phyloP scores from a whole-genome alignment of 1,140 invertebrate genomes.

The Triops longicaudatus region DNA sequence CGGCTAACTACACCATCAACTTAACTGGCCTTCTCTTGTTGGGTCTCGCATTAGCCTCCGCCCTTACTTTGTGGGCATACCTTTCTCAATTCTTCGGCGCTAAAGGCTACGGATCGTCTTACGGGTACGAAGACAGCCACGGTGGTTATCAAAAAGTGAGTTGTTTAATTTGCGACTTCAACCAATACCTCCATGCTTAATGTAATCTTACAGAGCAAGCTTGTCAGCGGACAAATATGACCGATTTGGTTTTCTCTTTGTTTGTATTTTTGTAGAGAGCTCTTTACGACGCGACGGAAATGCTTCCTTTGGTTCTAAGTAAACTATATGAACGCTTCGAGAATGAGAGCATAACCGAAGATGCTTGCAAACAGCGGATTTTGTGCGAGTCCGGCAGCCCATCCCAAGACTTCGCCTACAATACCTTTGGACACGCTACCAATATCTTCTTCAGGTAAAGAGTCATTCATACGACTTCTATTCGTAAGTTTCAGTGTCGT shows the following conservation, averaged over 20 bases:
- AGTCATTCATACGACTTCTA: background rate
- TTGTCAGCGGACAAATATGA: background rate
- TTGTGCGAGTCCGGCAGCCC: conserved; percentile 21
- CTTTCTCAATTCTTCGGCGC: conserved; percentile 17
- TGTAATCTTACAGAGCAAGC: background rate
- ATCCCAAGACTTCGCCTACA: conserved; percentile 13
- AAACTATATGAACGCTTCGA: conserved; percentile 26
- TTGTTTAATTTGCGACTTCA: background rate
- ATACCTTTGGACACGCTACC: conserved; percentile 25
- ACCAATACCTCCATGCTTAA: background rate
- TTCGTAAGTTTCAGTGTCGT: background rate
- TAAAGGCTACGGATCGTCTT: background rate
- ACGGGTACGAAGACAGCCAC: conserved; percentile 14
- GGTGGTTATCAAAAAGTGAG: conserved; percentile 17
- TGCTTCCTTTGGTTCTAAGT: conserved; percentile 19
- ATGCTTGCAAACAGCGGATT: conserved; percentile 21
- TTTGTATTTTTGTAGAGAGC: background rate
- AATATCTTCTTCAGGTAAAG: conserved; percentile 26
- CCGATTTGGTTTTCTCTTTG: background rate
- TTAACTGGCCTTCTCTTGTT: conserved; percentile 27
- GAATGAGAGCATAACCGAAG: conserved; percentile 6
- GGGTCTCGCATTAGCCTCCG: conserved; percentile 27
- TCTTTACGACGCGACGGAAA: background rate
- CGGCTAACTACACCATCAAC: conserved; percentile 28
- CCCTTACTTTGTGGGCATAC: conserved; percentile 28